Evolutionary conservation across 1,140 invertebrate species (phyloP).

Genomic region (Acarapis woodi): DNA sequence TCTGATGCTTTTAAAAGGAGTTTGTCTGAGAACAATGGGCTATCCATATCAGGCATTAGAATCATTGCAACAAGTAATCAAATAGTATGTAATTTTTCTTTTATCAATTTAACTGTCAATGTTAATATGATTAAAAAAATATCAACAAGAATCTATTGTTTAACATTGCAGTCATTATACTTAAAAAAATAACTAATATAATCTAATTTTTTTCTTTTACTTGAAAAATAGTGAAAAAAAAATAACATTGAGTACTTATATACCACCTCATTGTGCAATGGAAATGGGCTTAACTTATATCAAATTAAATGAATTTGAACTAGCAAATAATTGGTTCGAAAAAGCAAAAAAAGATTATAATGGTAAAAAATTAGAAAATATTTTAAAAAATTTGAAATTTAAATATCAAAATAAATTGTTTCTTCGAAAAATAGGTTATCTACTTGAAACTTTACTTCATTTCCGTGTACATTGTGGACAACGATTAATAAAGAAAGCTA

Average conservation of each 20-base stretch:
- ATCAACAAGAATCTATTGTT: too few relatives aligned
- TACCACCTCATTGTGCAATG: slow-evolving; percentile 54
- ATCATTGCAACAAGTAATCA: slow-evolving; percentile 32
- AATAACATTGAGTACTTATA: slow-evolving; percentile 49
- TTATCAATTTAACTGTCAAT: too few relatives aligned
- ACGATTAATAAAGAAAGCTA: slow-evolving; percentile 3
- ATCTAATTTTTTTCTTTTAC: too few relatives aligned
- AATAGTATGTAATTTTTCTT: slow-evolving; percentile 17
- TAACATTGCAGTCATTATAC: too few relatives aligned
- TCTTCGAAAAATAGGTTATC: slow-evolving; percentile 15
- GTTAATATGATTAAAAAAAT: too few relatives aligned
- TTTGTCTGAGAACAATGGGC: slow-evolving; percentile 42
- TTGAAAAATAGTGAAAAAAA: slow-evolving; percentile 34
- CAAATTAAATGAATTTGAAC: slow-evolving; percentile 29
- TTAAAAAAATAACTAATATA: too few relatives aligned
- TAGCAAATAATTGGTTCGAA: slow-evolving; percentile 39
- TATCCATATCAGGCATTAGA: slow-evolving; percentile 35
- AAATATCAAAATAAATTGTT: too few relatives aligned
- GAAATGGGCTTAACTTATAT: slow-evolving; percentile 51
- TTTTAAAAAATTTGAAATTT: too few relatives aligned
- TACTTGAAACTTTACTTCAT: slow-evolving; percentile 10
- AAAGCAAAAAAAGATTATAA: slow-evolving; percentile 31
- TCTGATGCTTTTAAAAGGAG: slow-evolving; percentile 43
- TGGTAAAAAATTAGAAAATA: too few relatives aligned
- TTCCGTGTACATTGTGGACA: slow-evolving; percentile 9